Conservation (phyloP, 2,888 invertebrate species). For the Pollenia angustigena region DNA sequence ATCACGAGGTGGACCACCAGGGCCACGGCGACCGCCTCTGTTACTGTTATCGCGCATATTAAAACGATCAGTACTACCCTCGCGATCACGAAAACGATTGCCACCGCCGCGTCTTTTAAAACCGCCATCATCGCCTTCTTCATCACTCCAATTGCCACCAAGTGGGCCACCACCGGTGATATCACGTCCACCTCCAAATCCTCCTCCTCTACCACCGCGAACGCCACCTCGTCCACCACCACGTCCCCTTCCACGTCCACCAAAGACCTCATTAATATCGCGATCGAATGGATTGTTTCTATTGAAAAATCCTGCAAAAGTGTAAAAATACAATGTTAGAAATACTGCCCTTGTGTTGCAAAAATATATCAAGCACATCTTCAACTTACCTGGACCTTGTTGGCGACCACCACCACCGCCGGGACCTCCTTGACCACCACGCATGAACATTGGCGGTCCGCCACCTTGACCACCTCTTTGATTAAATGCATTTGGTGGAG, state of each 20-base stretch:
- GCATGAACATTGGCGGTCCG: slow-evolving; percentile 75
- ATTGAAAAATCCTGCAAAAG: slow-evolving; percentile 79
- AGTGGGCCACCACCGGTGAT: slow-evolving; percentile 63
- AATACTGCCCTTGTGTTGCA: not conserved
- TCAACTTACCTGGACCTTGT: slow-evolving; percentile 79
- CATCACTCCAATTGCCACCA: slow-evolving; percentile 81
- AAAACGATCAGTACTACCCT: slow-evolving; percentile 74
- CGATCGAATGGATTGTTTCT: slow-evolving; percentile 81
- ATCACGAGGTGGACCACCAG: slow-evolving; percentile 56
- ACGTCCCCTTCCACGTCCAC: slow-evolving; percentile 74
- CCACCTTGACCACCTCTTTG: slow-evolving; percentile 80
- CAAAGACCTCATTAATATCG: slow-evolving; percentile 75
- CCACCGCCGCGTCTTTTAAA: slow-evolving; percentile 77
- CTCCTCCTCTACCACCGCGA: slow-evolving; percentile 76
- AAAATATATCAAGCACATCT: not conserved
- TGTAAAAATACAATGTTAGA: not conserved
- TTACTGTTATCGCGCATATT: slow-evolving; percentile 77
- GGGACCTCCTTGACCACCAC: slow-evolving; percentile 75
- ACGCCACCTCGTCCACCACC: slow-evolving; percentile 72
- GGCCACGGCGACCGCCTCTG: slow-evolving; percentile 71
- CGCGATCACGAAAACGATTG: slow-evolving; percentile 79
- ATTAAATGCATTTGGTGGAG: slow-evolving; percentile 81
- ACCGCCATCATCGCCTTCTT: slow-evolving; percentile 78
- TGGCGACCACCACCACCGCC: slow-evolving; percentile 77
- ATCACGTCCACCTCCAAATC: slow-evolving; percentile 75